Evolutionary conservation across 2,888 invertebrate genomes (phyloP), one percentile per base, ranked within the genome.

Genomic region (Melinopterus prodromus): DNA sequence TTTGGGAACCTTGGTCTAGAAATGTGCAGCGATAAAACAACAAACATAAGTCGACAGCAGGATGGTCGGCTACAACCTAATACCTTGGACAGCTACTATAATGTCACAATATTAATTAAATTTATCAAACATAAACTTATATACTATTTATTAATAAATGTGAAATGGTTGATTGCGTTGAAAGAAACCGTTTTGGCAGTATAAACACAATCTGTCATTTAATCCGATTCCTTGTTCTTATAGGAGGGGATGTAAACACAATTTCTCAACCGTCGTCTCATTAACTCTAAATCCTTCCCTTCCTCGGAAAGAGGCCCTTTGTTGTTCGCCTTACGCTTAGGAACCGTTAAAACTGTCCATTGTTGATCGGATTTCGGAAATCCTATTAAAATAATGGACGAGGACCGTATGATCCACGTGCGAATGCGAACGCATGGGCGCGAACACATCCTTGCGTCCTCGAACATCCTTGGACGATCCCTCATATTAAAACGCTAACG

Each of bases 301-400:
- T 76, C 69, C 37, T 26, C 53, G 37, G n/a, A 53, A 76, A 14
- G n/a, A 26, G 6, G 16, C 74, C 74, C 16, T 36, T 26, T 77
- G 26, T 35, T 70, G 70, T 70, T 35, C 70, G 37, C 71, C 74
- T 36, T 6, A 53, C 78, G 69, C 15, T 71, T 6, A 75, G 77
- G n/a, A 74, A n/a, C 71, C 70, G 16, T 70, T 79, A 79, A 69
- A 75, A 77, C 70, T 80, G 80, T 78, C 80, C 78, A 80, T 82
- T 82, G 83, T 81, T 82, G 82, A 83, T 83, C 82, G 81, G 81
- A 82, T 83, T 79, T 78, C 78, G 26, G 80, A 82, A 82, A 83
- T 83, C 83, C 81, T 83, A 83, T 83, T 83, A 83, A 82, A 81
- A 82, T 82, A 83, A 83, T 82, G 80, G 81, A 79, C 81, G 77